phyloP scores from a whole-genome alignment of 1,140 invertebrate genomes.

The Heterodera carotae region DNA sequence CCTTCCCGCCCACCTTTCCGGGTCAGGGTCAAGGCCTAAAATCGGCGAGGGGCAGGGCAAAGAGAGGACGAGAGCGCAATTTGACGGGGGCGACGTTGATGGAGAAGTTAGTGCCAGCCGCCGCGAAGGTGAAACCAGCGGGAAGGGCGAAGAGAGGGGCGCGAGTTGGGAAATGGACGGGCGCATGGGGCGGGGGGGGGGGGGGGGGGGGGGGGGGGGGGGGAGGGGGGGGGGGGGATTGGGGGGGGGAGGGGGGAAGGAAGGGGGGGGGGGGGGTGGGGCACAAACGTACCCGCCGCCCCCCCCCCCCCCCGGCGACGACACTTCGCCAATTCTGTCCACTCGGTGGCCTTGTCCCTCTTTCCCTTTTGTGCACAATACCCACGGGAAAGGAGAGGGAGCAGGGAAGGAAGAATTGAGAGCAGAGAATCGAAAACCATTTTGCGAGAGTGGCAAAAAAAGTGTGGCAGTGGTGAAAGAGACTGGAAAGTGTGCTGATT shows the following conservation, averaged over 20 bases:
- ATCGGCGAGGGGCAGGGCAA: not conserved
- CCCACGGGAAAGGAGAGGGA: not conserved
- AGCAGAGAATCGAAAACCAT: not conserved
- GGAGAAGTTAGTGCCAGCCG: slow-evolving; percentile 35
- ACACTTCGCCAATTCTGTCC: not conserved
- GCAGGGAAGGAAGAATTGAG: not conserved
- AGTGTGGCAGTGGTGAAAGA: not conserved
- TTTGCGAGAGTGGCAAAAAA: not conserved
- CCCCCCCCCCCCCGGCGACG: too few relatives aligned
- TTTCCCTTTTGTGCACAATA: not conserved
- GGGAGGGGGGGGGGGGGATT: too few relatives aligned
- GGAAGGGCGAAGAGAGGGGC: not conserved
- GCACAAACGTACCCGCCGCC: not conserved
- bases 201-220: too few relatives aligned
- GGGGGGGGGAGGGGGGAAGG: too few relatives aligned
- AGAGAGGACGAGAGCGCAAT: slow-evolving; percentile 6
- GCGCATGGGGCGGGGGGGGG: too few relatives aligned
- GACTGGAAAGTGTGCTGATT: not conserved
- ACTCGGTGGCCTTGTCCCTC: not conserved
- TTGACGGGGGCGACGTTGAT: slow-evolving; percentile 5
- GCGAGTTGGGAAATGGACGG: not conserved
- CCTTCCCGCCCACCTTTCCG: not conserved
- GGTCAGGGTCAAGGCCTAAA: not conserved
- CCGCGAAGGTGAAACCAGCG: slow-evolving; percentile 32
- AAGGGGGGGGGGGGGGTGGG: too few relatives aligned